Evolutionary conservation across 2,888 invertebrate genomes (phyloP).

Genomic region (Lochmaea crataegi): DNA sequence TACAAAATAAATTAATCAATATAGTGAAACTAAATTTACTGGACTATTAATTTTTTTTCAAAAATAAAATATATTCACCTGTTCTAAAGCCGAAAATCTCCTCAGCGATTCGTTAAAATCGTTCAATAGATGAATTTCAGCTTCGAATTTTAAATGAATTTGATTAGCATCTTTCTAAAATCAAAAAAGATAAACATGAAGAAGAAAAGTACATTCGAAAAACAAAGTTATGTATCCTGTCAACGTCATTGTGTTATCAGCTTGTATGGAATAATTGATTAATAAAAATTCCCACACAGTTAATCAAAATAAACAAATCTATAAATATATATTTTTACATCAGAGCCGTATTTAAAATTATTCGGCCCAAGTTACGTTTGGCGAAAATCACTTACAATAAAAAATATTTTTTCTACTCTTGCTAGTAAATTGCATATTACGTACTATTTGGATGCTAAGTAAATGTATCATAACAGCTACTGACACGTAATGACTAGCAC

Average conservation of each 20-base stretch:
- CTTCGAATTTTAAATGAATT: slow-evolving; percentile 71
- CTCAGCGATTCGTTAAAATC: slow-evolving; percentile 71
- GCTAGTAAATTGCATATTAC: no score
- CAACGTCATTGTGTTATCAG: neutral
- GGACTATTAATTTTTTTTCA: no score
- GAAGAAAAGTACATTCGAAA: no score
- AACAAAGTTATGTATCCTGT: neutral
- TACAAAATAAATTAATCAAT: slow-evolving; percentile 16
- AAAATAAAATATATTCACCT: slow-evolving; percentile 54
- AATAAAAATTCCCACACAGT: slow-evolving; percentile 3
- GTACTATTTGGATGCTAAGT: no score
- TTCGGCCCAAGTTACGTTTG: no score
- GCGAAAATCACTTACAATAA: no score
- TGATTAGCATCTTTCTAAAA: slow-evolving; percentile 63
- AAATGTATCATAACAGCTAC: no score
- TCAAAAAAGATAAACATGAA: slow-evolving; percentile 20
- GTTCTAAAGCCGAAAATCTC: slow-evolving; percentile 70
- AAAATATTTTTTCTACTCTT: no score
- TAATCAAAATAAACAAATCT: slow-evolving; percentile 6
- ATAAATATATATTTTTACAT: slow-evolving; percentile 17
- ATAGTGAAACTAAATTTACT: no score
- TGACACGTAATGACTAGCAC: no score
- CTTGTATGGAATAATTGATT: slow-evolving; percentile 15
- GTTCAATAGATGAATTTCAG: slow-evolving; percentile 72
- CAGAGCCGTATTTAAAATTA: no score